Conservation (phyloP, 2,888 invertebrate genomes). For the Beris morrisii region DNA sequence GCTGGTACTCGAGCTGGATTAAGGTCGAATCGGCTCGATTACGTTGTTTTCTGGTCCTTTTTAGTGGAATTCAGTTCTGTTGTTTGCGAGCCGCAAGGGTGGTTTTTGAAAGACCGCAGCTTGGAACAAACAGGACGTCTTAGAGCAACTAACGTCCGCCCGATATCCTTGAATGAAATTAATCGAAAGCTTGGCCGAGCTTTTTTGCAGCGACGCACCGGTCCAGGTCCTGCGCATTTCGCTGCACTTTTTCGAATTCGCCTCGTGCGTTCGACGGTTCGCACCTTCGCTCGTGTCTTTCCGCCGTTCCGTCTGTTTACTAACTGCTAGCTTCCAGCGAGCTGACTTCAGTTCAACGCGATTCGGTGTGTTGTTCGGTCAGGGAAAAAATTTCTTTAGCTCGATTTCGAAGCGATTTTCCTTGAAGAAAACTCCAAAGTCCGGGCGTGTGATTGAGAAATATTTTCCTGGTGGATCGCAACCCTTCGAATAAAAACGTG, state of each 20-base stretch:
- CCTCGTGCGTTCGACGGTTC: conserved; percentile 31
- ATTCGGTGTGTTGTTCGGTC: conserved; percentile 26
- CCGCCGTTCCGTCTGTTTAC: conserved; percentile 20
- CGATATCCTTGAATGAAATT: conserved; percentile 2
- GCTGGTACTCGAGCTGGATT: too few relatives aligned
- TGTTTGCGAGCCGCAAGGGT: too few relatives aligned
- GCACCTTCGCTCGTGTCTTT: conserved; percentile 16
- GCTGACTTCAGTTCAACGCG: conserved; percentile 31
- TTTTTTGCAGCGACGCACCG: conserved; percentile 21
- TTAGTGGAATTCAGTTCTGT: too few relatives aligned
- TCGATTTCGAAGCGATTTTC: neutral
- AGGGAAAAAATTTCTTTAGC: conserved; percentile 11
- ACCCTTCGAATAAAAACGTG: too few relatives aligned
- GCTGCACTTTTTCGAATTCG: conserved; percentile 27
- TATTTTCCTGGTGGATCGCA: neutral
- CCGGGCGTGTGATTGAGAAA: conserved; percentile 22
- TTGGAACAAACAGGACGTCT: neutral
- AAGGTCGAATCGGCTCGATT: too few relatives aligned
- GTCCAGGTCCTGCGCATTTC: conserved; percentile 24
- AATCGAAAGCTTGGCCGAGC: conserved; percentile 18
- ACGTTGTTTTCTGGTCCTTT: too few relatives aligned
- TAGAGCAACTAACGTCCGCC: conserved; percentile 9
- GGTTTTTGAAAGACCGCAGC: too few relatives aligned
- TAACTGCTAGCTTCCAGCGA: conserved; percentile 7
- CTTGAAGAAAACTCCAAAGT: neutral